phyloP scores from a whole-genome alignment of 2,113 vertebrate genomes.

The Equus przewalskii region DNA sequence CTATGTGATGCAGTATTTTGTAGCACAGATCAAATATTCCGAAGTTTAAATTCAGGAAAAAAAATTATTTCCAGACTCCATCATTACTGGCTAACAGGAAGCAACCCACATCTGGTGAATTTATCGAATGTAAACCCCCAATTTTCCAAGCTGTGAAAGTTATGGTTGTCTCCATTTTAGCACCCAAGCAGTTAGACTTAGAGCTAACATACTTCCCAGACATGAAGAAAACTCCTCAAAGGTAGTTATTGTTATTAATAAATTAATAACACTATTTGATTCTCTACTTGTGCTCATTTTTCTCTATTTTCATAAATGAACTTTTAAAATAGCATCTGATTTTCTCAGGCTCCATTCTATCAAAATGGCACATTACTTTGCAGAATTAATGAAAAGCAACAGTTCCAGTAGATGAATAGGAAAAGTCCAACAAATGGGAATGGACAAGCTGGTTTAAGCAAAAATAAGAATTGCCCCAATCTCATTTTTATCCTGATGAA shows the following conservation, averaged over 20 bases:
- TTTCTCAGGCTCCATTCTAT: constrained; percentile 69
- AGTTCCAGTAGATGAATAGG: constrained; percentile 63
- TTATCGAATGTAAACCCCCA: background rate
- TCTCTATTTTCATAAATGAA: constrained; percentile 72
- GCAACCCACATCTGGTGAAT: background rate
- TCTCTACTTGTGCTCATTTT: constrained; percentile 56
- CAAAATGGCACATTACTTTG: constrained; percentile 62
- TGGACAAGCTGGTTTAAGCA: constrained; percentile 75
- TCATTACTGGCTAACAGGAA: background rate
- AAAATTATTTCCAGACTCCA: background rate
- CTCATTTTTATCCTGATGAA: constrained; percentile 80
- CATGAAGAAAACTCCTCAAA: constrained; percentile 36
- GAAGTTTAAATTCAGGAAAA: background rate
- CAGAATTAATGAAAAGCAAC: constrained; percentile 73
- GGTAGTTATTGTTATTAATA: constrained; percentile 67
- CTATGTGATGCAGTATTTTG: background rate
- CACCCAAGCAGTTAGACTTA: background rate
- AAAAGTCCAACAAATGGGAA: constrained; percentile 70
- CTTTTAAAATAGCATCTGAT: constrained; percentile 69
- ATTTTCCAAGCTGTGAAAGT: background rate
- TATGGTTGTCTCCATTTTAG: background rate
- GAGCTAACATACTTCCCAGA: background rate
- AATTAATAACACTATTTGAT: constrained; percentile 65
- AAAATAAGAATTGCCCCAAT: constrained; percentile 80
- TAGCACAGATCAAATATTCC: background rate